Evolutionary conservation across 2,888 invertebrate genomes (phyloP), one percentile per base, ranked within the genome.

Genomic region (Trachelus iudaicus): DNA sequence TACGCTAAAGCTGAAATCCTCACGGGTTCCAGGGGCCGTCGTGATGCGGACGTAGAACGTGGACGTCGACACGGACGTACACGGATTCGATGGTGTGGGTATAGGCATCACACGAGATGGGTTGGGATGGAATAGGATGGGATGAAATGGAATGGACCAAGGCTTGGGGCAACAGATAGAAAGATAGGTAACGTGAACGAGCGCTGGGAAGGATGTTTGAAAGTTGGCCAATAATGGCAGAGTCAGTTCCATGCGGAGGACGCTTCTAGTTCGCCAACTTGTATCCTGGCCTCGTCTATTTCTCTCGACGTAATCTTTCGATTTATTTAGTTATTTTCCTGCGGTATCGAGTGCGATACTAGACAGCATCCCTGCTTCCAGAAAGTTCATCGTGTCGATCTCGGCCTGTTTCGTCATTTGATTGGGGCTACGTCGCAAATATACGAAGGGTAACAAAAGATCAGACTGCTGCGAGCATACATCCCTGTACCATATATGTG

Each of bases 181-280:
- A 82, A 82, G 80, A 83, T 84, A 83, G 80, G 81, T 80, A 80
- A 82, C 78, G 77, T 34, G 78, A 76, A 76, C 77, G 69, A 71
- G 75, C 76, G 79, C 81, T 78, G 68, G 78, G 81, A 81, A 83
- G 85, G 84, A 86, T 87, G 87, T 87, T 87, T 86, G 84, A 81
- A 89, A 89, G 85, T 89, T 87, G 84, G 85, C 87, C 87, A 89
- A 89, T 89, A 89, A 89, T 86, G 86, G 86, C 81, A 83, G 84
- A 86, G 86, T 87, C 87, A 85, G 85, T 87, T 86, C 81, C 86
- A 85, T 85, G 84, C 84, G 71, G 71, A 33, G 71, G 71, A 71
- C 23, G 56, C 56, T 56, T 56, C 56, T 71, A 71, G 71, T 71
- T 71, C 33, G 71, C 71, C 71, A 71, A 71, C 71, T 71, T 71